Evolutionary conservation across 2,888 invertebrate genomes (phyloP), one percentile per base, ranked within the genome.

Genomic region (Prenolepis imparis): DNA sequence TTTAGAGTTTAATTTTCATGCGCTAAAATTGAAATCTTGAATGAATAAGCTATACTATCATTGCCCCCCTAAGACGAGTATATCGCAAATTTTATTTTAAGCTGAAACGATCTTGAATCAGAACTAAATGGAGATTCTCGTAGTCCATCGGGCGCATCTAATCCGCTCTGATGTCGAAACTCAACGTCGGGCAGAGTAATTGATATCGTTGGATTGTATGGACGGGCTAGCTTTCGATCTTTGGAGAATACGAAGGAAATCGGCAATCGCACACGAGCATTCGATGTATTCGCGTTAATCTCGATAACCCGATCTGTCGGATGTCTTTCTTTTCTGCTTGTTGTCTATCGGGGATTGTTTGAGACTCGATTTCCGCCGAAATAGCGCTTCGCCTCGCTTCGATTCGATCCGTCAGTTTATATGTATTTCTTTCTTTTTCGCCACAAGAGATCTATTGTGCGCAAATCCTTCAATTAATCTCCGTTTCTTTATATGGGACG

Each of bases 251-350:
- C 36, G 28, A 66, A 24, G 61, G 24, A 78, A 82, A 67, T 15
- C 52, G 18, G 28, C 28, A 28, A 28, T 28, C 28, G 28, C 24
- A 15, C 59, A 44, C 41, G 21, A 21, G 8, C n/a, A n/a, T 48
- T 61, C n/a, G 66, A 8, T 44, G 15, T 44, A 36, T 44, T 72
- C 83, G 24, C 73, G 59, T 73, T 80, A 86, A 78, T 84, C 84
- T 78, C 86, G 59, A 86, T 70, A 84, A 81, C 77, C 82, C 73
- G 82, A 73, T 81, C 77, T 59, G 73, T 55, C 84, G 77, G 72
- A 66, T 61, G 64, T 68, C 83, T 61, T 85, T 85, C 85, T 85
- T 85, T 82, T 63, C 70, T 55, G 59, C 48, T 44, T 44, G 66
- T 75, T 82, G 63, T 82, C 82, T 82, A 21, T 64, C 9, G 67